These are phyloP conservation scores for Anneissia japonica DNA, from an alignment of 35 echinoderm and acorn worm genomes.

Conservation along the genomic window DNA sequence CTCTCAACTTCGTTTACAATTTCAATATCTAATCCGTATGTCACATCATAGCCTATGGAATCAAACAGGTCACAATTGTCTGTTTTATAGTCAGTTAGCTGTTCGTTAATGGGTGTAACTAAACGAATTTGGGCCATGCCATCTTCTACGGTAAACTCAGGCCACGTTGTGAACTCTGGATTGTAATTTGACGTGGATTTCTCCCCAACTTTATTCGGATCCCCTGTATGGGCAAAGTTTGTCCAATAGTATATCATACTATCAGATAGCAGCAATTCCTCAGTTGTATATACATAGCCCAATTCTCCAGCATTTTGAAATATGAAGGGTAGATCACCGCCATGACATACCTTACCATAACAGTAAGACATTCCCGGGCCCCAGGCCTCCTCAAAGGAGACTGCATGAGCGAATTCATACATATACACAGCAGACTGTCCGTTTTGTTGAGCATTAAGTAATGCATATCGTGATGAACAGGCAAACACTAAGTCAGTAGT, in stretches of 20 bases:
- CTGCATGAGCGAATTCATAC: constrained; percentile 31
- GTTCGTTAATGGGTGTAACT: neutral
- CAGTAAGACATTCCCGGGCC: constrained; percentile 6
- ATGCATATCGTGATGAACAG: constrained; percentile 18
- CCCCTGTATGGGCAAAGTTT: constrained; percentile 54
- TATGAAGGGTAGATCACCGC: constrained; percentile 35
- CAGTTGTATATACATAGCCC: constrained; percentile 8
- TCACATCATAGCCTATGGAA: neutral
- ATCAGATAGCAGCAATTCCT: constrained; percentile 20
- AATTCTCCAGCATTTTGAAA: constrained; percentile 31
- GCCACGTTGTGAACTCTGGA: neutral
- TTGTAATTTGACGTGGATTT: neutral
- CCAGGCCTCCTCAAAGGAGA: constrained; percentile 40
- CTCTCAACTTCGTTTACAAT: neutral
- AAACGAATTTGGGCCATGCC: neutral
- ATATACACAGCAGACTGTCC: constrained; percentile 2
- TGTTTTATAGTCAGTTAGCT: neutral
- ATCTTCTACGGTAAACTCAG: neutral
- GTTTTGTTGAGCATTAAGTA: constrained; percentile 6
- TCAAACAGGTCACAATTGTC: neutral
- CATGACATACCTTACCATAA: constrained; percentile 33
- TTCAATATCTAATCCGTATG: neutral
- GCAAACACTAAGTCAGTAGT: constrained; percentile 33
- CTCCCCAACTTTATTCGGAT: constrained; percentile 32
- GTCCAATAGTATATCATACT: constrained; percentile 40